phyloP scores from a whole-genome alignment of 2,113 vertebrate species.

The Trogon surrucura region DNA sequence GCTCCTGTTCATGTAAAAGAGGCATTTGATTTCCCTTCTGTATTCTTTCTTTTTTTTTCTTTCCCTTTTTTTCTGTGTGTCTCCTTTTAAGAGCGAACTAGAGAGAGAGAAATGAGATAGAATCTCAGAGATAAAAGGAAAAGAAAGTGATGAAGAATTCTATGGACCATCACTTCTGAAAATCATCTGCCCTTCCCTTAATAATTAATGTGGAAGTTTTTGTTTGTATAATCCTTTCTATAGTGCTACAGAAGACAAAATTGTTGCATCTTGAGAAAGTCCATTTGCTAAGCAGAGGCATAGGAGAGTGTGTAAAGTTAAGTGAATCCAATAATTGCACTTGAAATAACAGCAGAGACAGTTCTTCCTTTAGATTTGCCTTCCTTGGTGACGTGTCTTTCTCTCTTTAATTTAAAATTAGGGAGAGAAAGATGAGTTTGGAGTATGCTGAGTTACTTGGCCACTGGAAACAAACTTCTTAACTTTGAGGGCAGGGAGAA shows the following conservation, averaged over 20 bases:
- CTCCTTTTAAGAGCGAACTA: not conserved
- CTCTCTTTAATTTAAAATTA: not conserved
- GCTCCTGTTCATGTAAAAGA: not conserved
- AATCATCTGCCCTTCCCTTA: constrained; percentile 1
- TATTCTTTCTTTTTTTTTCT: not conserved
- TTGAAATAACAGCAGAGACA: not conserved
- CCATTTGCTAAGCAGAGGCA: not conserved
- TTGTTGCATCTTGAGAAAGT: not conserved
- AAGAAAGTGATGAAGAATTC: not conserved
- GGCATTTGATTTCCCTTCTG: constrained; percentile 16
- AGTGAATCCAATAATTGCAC: not conserved
- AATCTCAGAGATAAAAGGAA: not conserved
- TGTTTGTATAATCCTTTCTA: not conserved
- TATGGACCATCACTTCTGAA: not conserved
- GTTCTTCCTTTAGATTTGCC: not conserved
- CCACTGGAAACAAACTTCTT: not conserved
- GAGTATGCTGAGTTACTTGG: not conserved
- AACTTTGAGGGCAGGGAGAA: not conserved
- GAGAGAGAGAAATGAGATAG: not conserved
- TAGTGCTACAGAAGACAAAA: not conserved
- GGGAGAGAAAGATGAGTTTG: not conserved
- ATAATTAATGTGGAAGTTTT: not conserved
- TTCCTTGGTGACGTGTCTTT: not conserved
- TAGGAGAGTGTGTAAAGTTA: not conserved
- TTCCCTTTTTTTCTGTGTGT: not conserved